phyloP scores from a whole-genome alignment of 1,140 invertebrate genomes.

The Rhopalosiphum maidis region DNA sequence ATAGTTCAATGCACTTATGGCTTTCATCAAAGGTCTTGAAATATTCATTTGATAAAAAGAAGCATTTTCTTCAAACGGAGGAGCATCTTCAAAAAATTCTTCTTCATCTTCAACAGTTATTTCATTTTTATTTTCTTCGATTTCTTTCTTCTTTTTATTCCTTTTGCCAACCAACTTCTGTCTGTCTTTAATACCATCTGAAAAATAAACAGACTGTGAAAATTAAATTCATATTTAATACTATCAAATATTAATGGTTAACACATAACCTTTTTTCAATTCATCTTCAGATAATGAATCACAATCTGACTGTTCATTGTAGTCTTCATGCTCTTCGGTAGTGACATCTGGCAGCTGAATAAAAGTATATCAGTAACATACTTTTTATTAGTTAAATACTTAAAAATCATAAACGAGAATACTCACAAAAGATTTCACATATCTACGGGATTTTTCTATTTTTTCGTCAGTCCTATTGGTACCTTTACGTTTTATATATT shows the following conservation, averaged over 20 bases:
- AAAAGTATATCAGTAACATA: not conserved
- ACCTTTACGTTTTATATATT: conserved; percentile 79
- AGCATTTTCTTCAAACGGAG: conserved; percentile 72
- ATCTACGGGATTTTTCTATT: conserved; percentile 72
- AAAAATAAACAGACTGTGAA: conserved; percentile 56
- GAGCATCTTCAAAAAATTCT: conserved; percentile 79
- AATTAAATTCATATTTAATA: not conserved
- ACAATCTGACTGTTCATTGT: conserved; percentile 60
- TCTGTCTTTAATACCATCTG: conserved; percentile 65
- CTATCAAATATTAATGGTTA: not conserved
- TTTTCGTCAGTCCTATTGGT: conserved; percentile 82
- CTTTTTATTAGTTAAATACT: not conserved
- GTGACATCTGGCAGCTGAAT: conserved; percentile 46
- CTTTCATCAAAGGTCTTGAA: conserved; percentile 80
- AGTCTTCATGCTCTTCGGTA: conserved; percentile 58
- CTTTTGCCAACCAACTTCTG: conserved; percentile 63
- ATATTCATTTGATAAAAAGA: conserved; percentile 94
- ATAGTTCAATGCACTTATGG: conserved; percentile 85
- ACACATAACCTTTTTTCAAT: conserved; percentile 61
- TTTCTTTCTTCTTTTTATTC: conserved; percentile 62
- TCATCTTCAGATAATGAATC: conserved; percentile 63
- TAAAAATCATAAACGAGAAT: not conserved
- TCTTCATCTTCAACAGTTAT: conserved; percentile 64
- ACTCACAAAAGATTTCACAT: conserved; percentile 64
- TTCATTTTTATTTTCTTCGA: conserved; percentile 63